Evolutionary conservation across 1,140 invertebrate species (phyloP).

Genomic region (Lasioglossum albipes): DNA sequence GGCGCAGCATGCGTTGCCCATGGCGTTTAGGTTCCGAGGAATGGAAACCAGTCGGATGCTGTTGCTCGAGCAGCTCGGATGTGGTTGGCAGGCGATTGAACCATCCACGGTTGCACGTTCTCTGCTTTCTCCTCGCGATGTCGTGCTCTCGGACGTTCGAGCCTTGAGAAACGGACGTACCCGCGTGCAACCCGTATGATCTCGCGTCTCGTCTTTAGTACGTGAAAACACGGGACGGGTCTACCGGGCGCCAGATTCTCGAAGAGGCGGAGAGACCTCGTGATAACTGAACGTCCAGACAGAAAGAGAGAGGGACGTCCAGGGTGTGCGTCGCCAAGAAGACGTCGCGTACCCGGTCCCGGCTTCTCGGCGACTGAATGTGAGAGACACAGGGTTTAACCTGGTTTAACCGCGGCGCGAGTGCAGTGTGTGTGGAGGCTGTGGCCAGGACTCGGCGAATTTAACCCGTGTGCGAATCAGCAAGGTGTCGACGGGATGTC

Average conservation of each 20-base stretch:
- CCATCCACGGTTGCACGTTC: constrained; percentile 19
- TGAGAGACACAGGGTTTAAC: neutral
- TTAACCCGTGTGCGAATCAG: constrained; percentile 12
- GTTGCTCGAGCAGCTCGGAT: constrained; percentile 50
- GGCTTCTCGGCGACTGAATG: constrained; percentile 17
- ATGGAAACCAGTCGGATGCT: constrained; percentile 58
- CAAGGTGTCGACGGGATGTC: constrained; percentile 6
- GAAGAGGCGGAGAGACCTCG: constrained; percentile 44
- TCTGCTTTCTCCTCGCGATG: constrained; percentile 35
- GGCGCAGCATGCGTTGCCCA: neutral
- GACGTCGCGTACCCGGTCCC: neutral
- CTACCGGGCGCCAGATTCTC: constrained; percentile 11
- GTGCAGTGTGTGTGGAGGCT: neutral
- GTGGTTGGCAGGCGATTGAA: neutral
- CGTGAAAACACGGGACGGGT: constrained; percentile 35
- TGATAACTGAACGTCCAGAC: neutral
- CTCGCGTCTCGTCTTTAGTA: neutral
- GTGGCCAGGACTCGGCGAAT: neutral
- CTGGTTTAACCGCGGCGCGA: neutral
- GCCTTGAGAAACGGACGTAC: neutral
- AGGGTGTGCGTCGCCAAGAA: too few species aligned
- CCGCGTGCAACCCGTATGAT: neutral
- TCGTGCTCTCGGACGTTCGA: constrained; percentile 15
- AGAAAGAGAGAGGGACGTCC: too few species aligned
- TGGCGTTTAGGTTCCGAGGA: neutral